Evolutionary conservation across 2,888 invertebrate species (phyloP), one percentile per base, ranked within the genome.

Genomic region (Mayetiola destructor): DNA sequence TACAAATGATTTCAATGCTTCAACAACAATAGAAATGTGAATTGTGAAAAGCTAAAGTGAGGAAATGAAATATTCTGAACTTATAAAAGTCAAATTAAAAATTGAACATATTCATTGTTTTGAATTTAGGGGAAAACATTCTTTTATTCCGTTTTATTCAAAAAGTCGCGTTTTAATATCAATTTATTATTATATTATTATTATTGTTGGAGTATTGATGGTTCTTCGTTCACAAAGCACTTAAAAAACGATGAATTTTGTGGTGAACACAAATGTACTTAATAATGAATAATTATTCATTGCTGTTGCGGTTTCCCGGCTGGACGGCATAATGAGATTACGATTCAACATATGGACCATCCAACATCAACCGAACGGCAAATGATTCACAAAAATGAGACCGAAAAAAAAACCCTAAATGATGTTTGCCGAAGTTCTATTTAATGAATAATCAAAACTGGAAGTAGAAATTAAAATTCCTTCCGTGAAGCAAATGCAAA

Each of bases 41-140:
- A 48, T 20, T 48, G n/a, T 12, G 48, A 48, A 27, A 23, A 48
- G 27, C 48, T 27, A 48, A 27, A n/a, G 48, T n/a, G n/a, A 48
- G 27, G 23, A 8, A 16, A 5, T 27, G 14, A 27, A 27, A 8
- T n/a, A 27, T 27, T n/a, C 48, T 23, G 27, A 27, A 48, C 23
- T 16, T 27, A 48, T 27, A 48, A 27, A 48, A 48, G 48, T 48
- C 48, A 48, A 48, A 48, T 48, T 48, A 48, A 48, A 48, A 48
- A 48, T 48, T 48, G 27, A 48, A 48, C 48, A n/a, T n/a, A 48
- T 48, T 48, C 27, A 48, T 48, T 48, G 23, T 27, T 27, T 48
- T 48, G 27, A 48, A 48, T n/a, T n/a, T n/a, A 27, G 48, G 48
- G 48, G 39, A 42, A 21, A 8, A 4, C 21, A 36, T n/a, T n/a